Conservation (phyloP, 2,888 invertebrate genomes). For the Crepidodera aurea region DNA sequence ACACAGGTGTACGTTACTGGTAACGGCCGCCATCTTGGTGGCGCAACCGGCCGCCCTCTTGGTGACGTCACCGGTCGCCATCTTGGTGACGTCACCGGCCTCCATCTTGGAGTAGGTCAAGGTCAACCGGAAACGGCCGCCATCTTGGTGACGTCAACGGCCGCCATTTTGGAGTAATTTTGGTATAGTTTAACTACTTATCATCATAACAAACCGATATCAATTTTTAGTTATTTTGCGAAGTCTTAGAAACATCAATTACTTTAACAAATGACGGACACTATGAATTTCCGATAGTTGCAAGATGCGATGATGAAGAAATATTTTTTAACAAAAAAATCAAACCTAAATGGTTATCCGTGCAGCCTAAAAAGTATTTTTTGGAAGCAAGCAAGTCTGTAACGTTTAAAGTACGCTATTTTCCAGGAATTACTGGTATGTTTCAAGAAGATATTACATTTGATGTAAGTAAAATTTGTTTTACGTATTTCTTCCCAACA, state of each 20-base stretch:
- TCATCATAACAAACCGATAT: too few species aligned
- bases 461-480: constrained; percentile 48
- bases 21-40: too few species aligned
- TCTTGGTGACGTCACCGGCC: too few species aligned
- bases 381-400: constrained; percentile 61
- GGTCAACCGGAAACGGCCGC: too few species aligned
- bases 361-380: constrained; percentile 61
- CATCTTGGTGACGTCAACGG: too few species aligned
- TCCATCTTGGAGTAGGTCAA: too few species aligned
- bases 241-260: constrained; percentile 51
- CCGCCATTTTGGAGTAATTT: too few species aligned
- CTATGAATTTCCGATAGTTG: constrained; percentile 62
- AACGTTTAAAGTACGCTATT: constrained; percentile 62
- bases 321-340: constrained; percentile 49
- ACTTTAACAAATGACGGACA: constrained; percentile 64
- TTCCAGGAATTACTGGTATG: constrained; percentile 66
- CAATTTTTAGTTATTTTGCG: constrained; percentile 58
- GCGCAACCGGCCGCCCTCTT: too few species aligned
- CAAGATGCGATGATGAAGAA: constrained; percentile 52
- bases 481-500: background rate
- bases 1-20: too few species aligned
- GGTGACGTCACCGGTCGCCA: too few species aligned
- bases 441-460: constrained; percentile 61
- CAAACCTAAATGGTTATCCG: constrained; percentile 61
- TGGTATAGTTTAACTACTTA: too few species aligned